A percentile compares a stretch with the other conserved stretches of the same genome.
phyloP scores from a whole-genome alignment of 2,797 vertebrate genomes.

The Linurgus olivaceus region DNA sequence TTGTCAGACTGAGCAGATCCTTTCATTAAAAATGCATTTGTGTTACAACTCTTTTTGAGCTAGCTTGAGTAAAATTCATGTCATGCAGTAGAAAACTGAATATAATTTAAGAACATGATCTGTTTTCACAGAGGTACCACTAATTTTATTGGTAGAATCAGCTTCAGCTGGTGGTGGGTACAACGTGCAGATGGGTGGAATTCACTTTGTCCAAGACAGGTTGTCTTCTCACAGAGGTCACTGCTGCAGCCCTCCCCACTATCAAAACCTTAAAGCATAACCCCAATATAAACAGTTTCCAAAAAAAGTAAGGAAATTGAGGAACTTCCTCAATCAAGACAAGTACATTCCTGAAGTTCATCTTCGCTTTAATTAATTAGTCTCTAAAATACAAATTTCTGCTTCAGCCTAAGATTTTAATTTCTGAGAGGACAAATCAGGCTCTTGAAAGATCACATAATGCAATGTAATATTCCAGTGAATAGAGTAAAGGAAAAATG shows the following conservation, averaged over 20 bases:
- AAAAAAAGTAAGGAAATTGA: not conserved
- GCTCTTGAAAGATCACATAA: not conserved
- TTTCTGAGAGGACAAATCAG: not conserved
- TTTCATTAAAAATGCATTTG: not conserved
- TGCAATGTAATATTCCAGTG: not conserved
- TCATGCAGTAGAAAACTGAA: not conserved
- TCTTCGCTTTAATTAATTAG: not conserved
- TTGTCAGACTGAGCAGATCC: not conserved
- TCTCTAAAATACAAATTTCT: not conserved
- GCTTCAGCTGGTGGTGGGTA: not conserved
- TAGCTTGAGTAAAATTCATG: not conserved
- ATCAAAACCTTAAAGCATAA: not conserved
- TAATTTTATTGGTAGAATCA: not conserved
- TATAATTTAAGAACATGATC: not conserved
- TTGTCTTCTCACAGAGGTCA: not conserved
- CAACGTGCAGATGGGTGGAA: not conserved
- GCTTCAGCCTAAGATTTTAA: not conserved
- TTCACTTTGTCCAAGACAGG: not conserved
- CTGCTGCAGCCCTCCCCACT: not conserved
- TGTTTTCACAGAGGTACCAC: not conserved
- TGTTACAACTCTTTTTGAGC: not conserved
- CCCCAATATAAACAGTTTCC: not conserved
- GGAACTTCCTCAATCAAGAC: not conserved
- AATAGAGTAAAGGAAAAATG: not conserved
- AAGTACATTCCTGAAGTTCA: not conserved